Percentiles rank a stretch among this genome's conserved stretches.
Conservation (phyloP, 2,888 invertebrate species). For the Apoda limacodes region DNA sequence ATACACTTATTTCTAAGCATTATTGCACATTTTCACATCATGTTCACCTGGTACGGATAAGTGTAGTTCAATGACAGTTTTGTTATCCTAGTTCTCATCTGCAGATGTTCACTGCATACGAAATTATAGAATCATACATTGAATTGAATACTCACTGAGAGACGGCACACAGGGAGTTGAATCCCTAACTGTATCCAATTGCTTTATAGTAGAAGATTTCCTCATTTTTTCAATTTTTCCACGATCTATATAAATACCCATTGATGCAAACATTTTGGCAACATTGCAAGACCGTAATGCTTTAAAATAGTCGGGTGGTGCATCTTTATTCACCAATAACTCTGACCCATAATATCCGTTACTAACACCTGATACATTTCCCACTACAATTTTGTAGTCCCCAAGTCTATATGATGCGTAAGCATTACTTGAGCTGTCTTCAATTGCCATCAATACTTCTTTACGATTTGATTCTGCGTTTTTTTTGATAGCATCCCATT, state of each 20-base stretch:
- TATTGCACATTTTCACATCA: too few relatives aligned
- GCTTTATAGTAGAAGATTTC: constrained; percentile 35
- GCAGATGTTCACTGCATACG: too few relatives aligned
- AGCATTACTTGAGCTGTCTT: constrained; percentile 58
- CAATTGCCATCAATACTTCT: constrained; percentile 70
- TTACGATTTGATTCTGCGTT: constrained; percentile 53
- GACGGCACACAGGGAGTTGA: constrained; percentile 42
- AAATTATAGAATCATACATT: too few relatives aligned
- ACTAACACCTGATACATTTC: constrained; percentile 52
- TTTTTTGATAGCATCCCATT: constrained; percentile 74
- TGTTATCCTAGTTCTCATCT: too few relatives aligned
- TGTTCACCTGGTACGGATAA: too few relatives aligned
- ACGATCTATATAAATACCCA: constrained; percentile 36
- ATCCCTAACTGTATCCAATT: constrained; percentile 40
- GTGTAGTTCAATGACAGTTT: too few relatives aligned
- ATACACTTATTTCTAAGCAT: too few relatives aligned
- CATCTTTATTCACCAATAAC: constrained; percentile 34
- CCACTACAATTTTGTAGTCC: constrained; percentile 73
- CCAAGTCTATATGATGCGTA: constrained; percentile 71
- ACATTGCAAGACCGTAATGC: constrained; percentile 36
- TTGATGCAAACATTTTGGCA: constrained; percentile 35
- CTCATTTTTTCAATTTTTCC: constrained; percentile 35
- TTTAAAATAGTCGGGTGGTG: constrained; percentile 42
- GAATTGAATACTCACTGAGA: constrained; percentile 51
- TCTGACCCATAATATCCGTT: constrained; percentile 50